Evolutionary conservation across 64 coral and sea anemone genomes (phyloP).

Genomic region (Montipora cactus): DNA sequence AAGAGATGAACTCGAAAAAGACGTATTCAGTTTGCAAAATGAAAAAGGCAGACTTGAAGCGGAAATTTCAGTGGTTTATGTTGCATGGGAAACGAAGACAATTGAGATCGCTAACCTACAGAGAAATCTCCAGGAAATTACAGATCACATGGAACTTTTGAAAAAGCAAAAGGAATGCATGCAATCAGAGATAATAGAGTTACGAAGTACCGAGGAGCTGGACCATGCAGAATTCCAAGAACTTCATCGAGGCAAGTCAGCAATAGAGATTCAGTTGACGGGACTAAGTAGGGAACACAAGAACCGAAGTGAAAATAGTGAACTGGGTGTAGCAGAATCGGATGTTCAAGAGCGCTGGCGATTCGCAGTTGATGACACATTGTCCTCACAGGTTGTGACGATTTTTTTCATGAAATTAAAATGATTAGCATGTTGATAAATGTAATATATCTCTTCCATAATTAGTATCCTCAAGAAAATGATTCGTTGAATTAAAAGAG

Average conservation of each 20-base stretch:
- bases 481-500: no score
- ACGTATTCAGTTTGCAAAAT: conserved; percentile 56
- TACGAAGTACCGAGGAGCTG: conserved; percentile 45
- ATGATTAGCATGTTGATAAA: no score
- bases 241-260: conserved; percentile 6
- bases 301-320: neutral
- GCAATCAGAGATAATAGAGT: conserved; percentile 36
- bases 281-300: neutral
- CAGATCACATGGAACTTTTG: conserved; percentile 56
- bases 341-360: neutral
- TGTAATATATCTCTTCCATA: no score
- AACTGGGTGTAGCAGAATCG: neutral
- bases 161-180: conserved; percentile 61
- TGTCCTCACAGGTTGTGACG: neutral
- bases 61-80: conserved; percentile 59
- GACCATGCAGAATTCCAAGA: conserved; percentile 64
- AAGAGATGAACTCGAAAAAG: conserved; percentile 68
- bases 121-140: conserved; percentile 17
- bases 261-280: neutral
- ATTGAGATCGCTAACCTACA: conserved; percentile 26
- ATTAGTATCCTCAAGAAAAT: no score
- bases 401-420: neutral
- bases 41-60: conserved; percentile 46
- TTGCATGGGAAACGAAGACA: conserved; percentile 62
- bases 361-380: neutral